Percentiles rank a stretch among this genome's conserved stretches.
These are phyloP conservation scores for Strigops habroptila DNA, from an alignment of 2,113 vertebrate species.

Conservation along the genomic window DNA sequence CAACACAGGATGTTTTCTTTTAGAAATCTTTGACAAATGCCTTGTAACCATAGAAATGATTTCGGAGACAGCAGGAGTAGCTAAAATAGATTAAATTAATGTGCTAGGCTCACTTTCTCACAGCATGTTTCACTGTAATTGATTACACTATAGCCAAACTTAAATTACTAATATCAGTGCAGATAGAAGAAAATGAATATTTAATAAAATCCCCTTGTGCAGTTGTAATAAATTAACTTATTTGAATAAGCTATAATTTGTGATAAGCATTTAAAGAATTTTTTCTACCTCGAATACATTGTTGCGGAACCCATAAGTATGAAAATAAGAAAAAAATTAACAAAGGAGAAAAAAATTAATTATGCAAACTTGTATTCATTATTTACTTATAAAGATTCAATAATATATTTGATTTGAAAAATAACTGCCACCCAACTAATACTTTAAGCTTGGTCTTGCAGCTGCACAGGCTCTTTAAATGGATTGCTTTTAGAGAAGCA, in stretches of 20 bases:
- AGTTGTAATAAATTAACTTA: conserved; percentile 57
- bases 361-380: not conserved
- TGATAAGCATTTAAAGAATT: conserved; percentile 41
- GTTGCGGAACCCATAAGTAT: not conserved
- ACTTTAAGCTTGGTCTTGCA: not conserved
- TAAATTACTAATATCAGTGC: conserved; percentile 74
- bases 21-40: conserved; percentile 70
- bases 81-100: conserved; percentile 79
- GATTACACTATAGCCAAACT: conserved; percentile 70
- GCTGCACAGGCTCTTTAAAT: not conserved
- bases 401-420: conserved; percentile 1
- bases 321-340: conserved; percentile 4
- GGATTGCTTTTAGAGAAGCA: not conserved
- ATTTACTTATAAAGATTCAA: conserved; percentile 11
- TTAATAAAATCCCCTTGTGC: conserved; percentile 67
- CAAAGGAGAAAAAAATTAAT: not conserved
- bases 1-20: conserved; percentile 45
- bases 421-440: not conserved
- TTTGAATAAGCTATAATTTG: conserved; percentile 60
- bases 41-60: conserved; percentile 74
- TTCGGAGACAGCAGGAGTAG: conserved; percentile 71
- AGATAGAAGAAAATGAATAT: conserved; percentile 75
- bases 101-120: conserved; percentile 65
- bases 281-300: not conserved
- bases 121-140: conserved; percentile 76